A percentile compares a stretch with the other conserved stretches of the same genome.
phyloP scores from a whole-genome alignment of 1,140 invertebrate genomes.

The Drosophila insularis region DNA sequence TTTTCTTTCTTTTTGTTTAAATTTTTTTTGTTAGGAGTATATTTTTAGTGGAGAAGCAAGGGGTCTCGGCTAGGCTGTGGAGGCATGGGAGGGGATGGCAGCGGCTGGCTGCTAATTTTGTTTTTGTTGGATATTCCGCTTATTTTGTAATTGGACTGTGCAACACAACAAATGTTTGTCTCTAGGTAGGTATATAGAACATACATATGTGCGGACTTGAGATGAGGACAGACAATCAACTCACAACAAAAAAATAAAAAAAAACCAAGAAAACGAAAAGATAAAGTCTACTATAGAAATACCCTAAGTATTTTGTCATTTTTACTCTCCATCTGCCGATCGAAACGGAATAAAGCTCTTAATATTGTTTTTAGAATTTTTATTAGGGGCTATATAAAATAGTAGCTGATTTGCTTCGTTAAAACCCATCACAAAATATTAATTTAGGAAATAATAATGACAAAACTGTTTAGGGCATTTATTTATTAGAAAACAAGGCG shows the following conservation, averaged over 20 bases:
- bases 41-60: slow-evolving; percentile 31
- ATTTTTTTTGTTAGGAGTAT: slow-evolving; percentile 22
- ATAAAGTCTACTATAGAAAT: neutral
- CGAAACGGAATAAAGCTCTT: no score
- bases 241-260: neutral
- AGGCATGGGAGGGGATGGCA: neutral
- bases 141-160: slow-evolving; percentile 45
- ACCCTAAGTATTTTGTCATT: no score
- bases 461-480: no score
- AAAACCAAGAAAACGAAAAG: neutral
- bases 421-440: no score
- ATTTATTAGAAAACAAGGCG: no score
- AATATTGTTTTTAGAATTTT: no score
- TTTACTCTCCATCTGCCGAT: no score
- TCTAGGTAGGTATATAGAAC: slow-evolving; percentile 23
- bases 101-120: slow-evolving; percentile 36
- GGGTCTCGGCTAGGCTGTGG: neutral
- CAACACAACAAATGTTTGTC: slow-evolving; percentile 42
- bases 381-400: no score
- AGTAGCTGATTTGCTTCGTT: no score
- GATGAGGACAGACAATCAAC: slow-evolving; percentile 15
- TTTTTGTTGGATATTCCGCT: slow-evolving; percentile 31
- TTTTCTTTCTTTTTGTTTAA: slow-evolving; percentile 1
- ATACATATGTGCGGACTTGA: slow-evolving; percentile 25
- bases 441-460: no score